Base-by-base conservation (phyloP, 2,113 vertebrate genomes). In the Callipepla californica region DNA sequence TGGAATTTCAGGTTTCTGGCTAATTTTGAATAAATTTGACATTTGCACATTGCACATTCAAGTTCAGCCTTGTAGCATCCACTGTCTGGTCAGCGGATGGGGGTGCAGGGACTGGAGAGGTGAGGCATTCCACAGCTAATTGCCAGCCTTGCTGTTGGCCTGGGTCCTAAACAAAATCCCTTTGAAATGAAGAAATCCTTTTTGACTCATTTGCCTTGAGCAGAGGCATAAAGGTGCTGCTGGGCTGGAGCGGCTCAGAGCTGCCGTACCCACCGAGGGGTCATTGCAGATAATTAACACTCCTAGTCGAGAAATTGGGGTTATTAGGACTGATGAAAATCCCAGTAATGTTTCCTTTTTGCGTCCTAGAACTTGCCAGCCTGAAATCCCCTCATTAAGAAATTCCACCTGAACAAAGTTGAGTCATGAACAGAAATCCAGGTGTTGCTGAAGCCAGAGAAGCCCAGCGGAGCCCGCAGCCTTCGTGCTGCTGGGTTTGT, bases 221-320 rank as follows among this genome's bases (percentile, higher is more conserved):
- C 15, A 23, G 58, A 50, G 67, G 1, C 0, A 0, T 47, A 7
- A 62, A 19, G 47, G 15, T 0, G 1, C 23, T 48, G 36, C 42
- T 50, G 32, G 66, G 25, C 5, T 28, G 32, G 26, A 1, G 3
- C 11, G 14, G 21, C 28, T 45, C 28, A 1, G 25, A 30, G 48
- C 7, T 65, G 38, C 40, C 50, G 18, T 79, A 5, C 80, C 45
- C 45, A 18, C 59, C 0, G 0, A 55, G 59, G 38, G 16, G 14
- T 61, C 72, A 9, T 26, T 74, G 42, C 19, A 4, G 38, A 18
- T 88, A 40, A 13, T 45, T 80, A 58, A 30, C 3, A 7, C 74
- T 69, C 32, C 38, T 45, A 6, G 28, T n/a, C 20, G 44, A 50
- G 44, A 73, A 65, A 13, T 8, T 25, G 19, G 40, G 77, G 40